Conservation (phyloP, 1,140 invertebrate genomes). For the Odontomachus brunneus region DNA sequence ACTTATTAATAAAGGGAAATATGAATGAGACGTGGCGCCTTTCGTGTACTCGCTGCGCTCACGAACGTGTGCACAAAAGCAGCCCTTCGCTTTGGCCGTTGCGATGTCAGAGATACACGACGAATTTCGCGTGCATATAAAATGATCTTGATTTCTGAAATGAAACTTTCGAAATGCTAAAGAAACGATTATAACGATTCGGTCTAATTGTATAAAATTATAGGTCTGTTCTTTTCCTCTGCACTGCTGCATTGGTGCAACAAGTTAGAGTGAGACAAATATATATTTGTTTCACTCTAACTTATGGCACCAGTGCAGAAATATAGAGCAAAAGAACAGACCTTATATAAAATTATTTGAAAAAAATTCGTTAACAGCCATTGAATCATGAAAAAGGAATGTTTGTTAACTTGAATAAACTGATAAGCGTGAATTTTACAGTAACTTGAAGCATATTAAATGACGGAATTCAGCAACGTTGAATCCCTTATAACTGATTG, state of each 20-base stretch:
- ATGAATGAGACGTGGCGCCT: slow-evolving; percentile 46
- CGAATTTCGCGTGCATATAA: background rate
- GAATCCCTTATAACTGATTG: no score
- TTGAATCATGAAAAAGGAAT: background rate
- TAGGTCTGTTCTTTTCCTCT: no score
- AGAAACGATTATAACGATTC: background rate
- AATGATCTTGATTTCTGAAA: background rate
- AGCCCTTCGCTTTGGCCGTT: background rate
- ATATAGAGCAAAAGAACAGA: no score
- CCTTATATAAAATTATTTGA: background rate
- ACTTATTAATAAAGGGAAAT: slow-evolving; percentile 38
- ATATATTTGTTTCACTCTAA: no score
- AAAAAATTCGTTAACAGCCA: background rate
- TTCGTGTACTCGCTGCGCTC: background rate
- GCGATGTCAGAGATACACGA: background rate
- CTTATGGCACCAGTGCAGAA: no score
- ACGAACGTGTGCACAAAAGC: background rate
- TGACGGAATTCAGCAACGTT: no score
- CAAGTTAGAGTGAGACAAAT: no score
- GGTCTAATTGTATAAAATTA: no score
- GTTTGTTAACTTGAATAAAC: no score
- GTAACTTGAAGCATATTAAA: no score
- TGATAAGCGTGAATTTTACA: no score
- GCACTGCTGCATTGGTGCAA: no score
- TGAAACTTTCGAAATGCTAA: background rate